These are phyloP conservation scores for Oostethus manadensis DNA, from an alignment of 2,113 vertebrate species.

Conservation along the genomic window DNA sequence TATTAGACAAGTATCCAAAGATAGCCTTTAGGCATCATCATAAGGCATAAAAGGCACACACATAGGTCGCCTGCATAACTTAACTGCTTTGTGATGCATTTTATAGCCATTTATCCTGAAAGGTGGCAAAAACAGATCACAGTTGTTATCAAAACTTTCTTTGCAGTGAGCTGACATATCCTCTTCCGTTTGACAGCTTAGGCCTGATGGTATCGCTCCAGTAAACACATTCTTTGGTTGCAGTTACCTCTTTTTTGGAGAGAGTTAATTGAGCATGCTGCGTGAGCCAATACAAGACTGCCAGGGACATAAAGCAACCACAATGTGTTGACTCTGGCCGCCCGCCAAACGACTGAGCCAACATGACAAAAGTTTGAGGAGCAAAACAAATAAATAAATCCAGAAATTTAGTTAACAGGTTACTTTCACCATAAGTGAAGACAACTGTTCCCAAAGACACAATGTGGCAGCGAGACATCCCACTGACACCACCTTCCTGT, in stretches of 20 bases:
- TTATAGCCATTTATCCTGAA: conserved; percentile 9
- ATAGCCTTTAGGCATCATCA: not conserved
- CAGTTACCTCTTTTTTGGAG: conserved; percentile 34
- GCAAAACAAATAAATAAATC: conserved; percentile 19
- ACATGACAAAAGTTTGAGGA: conserved; percentile 50
- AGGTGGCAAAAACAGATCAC: conserved; percentile 13
- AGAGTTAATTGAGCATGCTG: conserved; percentile 48
- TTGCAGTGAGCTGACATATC: conserved; percentile 20
- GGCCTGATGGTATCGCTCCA: conserved; percentile 29
- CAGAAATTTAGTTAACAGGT: too few relatives aligned
- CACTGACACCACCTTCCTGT: too few relatives aligned
- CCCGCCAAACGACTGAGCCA: conserved; percentile 51
- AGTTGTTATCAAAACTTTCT: conserved; percentile 6
- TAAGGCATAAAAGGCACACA: conserved; percentile 10
- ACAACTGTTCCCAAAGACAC: too few relatives aligned
- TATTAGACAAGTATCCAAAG: conserved; percentile 32
- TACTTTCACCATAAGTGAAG: too few relatives aligned
- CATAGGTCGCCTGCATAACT: not conserved
- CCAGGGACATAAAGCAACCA: conserved; percentile 49
- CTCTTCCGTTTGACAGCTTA: conserved; percentile 19
- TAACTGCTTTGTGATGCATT: not conserved
- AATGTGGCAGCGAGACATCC: too few relatives aligned
- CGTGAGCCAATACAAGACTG: conserved; percentile 40
- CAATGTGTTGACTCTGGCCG: conserved; percentile 53
- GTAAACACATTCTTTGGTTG: conserved; percentile 43